Evolutionary conservation across 2,113 vertebrate species (phyloP).

Genomic region (Engraulis encrasicolus): DNA sequence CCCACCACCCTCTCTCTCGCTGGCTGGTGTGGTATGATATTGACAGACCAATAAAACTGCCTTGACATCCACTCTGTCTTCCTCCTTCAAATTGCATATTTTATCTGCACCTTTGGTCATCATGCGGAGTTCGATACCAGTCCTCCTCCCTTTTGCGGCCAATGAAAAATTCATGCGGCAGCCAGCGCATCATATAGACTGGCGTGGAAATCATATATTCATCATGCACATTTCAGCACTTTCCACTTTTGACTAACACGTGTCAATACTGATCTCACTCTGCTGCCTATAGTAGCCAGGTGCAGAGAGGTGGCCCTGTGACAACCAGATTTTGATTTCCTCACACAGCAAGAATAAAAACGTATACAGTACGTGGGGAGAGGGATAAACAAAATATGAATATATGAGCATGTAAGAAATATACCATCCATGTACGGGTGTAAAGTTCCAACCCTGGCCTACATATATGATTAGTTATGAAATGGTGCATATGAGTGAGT

Average conservation of each 20-base stretch:
- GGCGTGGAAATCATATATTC: neutral
- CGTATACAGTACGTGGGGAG: too few relatives aligned
- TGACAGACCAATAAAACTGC: neutral
- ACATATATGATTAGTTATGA: neutral
- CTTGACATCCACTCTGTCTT: conserved; percentile 10
- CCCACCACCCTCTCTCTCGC: neutral
- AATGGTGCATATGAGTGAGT: neutral
- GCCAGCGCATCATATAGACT: neutral
- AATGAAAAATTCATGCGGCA: neutral
- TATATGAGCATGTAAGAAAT: neutral
- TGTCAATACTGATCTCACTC: neutral
- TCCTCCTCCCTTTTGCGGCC: neutral
- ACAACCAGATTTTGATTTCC: neutral
- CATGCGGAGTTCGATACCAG: neutral
- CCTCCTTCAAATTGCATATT: conserved; percentile 13
- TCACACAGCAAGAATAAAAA: neutral
- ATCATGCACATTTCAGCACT: neutral
- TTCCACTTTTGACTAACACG: neutral
- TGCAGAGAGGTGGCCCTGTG: neutral
- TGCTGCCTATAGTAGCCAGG: neutral
- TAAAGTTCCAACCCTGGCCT: neutral
- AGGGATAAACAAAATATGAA: neutral
- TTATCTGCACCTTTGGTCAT: neutral
- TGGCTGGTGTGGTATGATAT: neutral
- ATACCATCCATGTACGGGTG: neutral